A percentile compares a stretch with the other conserved stretches of the same genome.
phyloP scores from a whole-genome alignment of 2,113 vertebrate species.

The Paralichthys olivaceus region DNA sequence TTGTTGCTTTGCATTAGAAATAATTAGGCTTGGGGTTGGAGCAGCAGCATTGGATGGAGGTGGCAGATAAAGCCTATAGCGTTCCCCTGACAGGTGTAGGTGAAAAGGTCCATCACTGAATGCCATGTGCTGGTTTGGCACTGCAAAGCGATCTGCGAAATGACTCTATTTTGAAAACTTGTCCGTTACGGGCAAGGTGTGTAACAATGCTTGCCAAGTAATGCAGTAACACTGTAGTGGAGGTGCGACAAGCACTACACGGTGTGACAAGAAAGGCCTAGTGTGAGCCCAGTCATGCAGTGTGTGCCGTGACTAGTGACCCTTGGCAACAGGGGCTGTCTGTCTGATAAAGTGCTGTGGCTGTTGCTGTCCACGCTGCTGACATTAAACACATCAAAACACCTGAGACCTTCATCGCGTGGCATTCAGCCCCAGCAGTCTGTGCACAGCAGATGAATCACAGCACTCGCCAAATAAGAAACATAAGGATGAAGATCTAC shows the following conservation, averaged over 20 bases:
- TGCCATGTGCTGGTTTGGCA: slow-evolving; percentile 30
- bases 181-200: slow-evolving; percentile 50
- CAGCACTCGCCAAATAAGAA: slow-evolving; percentile 21
- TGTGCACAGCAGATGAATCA: slow-evolving; percentile 29
- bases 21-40: slow-evolving; percentile 70
- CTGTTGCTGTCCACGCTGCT: slow-evolving; percentile 19
- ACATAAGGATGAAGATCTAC: background rate
- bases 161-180: slow-evolving; percentile 47
- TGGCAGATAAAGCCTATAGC: slow-evolving; percentile 47
- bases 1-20: slow-evolving; percentile 71
- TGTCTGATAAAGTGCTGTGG: slow-evolving; percentile 40
- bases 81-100: slow-evolving; percentile 49
- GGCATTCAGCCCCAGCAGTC: slow-evolving; percentile 12
- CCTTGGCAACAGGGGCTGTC: slow-evolving; percentile 39
- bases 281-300: slow-evolving; percentile 36
- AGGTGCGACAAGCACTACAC: slow-evolving; percentile 49
- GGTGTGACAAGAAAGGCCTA: slow-evolving; percentile 31
- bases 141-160: slow-evolving; percentile 56
- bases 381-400: slow-evolving; percentile 58
- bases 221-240: slow-evolving; percentile 8
- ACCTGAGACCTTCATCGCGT: slow-evolving; percentile 33
- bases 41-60: slow-evolving; percentile 45
- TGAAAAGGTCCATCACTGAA: slow-evolving; percentile 45
- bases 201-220: slow-evolving; percentile 40
- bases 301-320: slow-evolving; percentile 33